Base-by-base conservation (phyloP, 1,140 invertebrate species). In the Calycopis cecrops region DNA sequence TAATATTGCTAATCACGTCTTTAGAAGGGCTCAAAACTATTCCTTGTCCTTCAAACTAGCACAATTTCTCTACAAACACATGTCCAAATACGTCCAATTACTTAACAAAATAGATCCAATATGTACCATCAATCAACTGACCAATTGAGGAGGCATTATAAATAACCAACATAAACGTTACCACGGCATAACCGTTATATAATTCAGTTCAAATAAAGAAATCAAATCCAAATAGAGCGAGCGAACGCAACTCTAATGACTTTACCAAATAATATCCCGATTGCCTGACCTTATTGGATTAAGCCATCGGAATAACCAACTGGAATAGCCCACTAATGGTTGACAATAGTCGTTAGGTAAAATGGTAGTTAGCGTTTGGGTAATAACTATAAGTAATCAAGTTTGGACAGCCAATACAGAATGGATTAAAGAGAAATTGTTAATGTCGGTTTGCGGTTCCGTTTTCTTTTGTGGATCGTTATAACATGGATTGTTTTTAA, bases 241-340 rank as follows among this genome's bases (percentile, higher is more conserved):
- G 6, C 21, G 21, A 28, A 28, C 14, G 40, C 9, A 37, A 17
- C 33, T 10, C 40, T 44, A 44, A 44, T 44, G 40, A 16, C 40
- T 44, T 50, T 52, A 62, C 56, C 57, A 61, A 69, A 57, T 59
- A 59, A 60, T 63, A 69, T 50, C 16, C 53, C 55, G 52, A 60
- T 64, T 58, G 56, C 47, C 57, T 59, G 58, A 59, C 53, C 57
- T 65, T 65, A 66, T 67, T 62, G 60, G 67, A 70, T 68, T 73
- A 70, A 71, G 68, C 63, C 61, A 38, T 48, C 60, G 34, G 68
- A 68, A 73, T 67, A 59, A 58, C 69, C 52, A 28, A 28, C 21
- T 28, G 21, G 6, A 28, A 28, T 28, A 28, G 6, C 21, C 21
- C 21, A 28, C 21, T 72, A 65, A 64, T 64, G 53, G 57, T 52